These are phyloP conservation scores for Octomys mimax DNA, from an alignment of 2,797 vertebrate species.

Conservation along the genomic window DNA sequence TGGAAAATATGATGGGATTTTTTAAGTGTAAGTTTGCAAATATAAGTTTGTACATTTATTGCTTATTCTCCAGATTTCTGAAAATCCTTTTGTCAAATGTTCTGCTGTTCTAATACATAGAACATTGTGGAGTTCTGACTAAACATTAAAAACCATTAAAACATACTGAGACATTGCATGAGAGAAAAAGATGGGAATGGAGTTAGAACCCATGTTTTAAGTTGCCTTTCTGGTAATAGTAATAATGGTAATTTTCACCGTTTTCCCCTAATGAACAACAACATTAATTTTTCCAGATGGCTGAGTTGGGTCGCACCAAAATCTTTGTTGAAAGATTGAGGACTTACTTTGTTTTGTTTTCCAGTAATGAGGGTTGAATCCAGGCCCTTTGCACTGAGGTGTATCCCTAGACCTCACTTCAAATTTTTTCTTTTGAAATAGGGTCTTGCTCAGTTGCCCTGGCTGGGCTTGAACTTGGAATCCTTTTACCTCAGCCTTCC, in stretches of 20 bases:
- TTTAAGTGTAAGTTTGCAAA: constrained; percentile 45
- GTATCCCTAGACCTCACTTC: neutral
- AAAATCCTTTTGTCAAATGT: constrained; percentile 32
- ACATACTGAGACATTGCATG: neutral
- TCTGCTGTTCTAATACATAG: constrained; percentile 11
- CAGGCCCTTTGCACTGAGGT: neutral
- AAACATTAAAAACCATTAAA: constrained; percentile 43
- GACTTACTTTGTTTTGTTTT: neutral
- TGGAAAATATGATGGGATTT: constrained; percentile 39
- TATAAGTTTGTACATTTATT: constrained; percentile 40
- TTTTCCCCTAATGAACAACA: constrained; percentile 39
- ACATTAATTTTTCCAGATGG: constrained; percentile 27
- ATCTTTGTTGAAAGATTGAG: neutral
- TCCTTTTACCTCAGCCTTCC: neutral
- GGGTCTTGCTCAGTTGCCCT: neutral
- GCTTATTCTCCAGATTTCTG: constrained; percentile 47
- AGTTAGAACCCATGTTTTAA: constrained; percentile 37
- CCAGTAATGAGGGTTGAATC: neutral
- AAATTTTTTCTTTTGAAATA: neutral
- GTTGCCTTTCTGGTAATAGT: constrained; percentile 51
- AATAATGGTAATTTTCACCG: neutral
- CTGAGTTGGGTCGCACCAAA: constrained; percentile 33
- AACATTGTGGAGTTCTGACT: neutral
- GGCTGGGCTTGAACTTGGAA: neutral
- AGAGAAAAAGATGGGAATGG: constrained; percentile 26